These are phyloP conservation scores for Myotis brandtii DNA, from an alignment of 2,113 vertebrate genomes.

Conservation along the genomic window DNA sequence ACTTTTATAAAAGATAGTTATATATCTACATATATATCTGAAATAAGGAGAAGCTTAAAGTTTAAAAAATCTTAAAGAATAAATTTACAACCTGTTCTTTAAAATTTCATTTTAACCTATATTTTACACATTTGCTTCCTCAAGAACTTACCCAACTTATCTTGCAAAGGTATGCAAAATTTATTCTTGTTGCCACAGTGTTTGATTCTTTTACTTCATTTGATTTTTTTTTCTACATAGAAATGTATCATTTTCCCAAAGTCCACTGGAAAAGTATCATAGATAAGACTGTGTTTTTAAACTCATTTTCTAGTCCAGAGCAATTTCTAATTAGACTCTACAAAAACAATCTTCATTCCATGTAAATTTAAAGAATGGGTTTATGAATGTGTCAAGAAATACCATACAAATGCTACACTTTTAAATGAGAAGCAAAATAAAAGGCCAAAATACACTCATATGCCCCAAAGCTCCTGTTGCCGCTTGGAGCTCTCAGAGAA, in stretches of 20 bases:
- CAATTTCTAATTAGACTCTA: slow-evolving; percentile 30
- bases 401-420: not conserved
- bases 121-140: not conserved
- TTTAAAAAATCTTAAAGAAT: slow-evolving; percentile 11
- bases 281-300: slow-evolving; percentile 5
- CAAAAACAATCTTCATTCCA: slow-evolving; percentile 19
- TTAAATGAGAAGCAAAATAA: slow-evolving; percentile 13
- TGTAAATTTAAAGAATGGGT: not conserved
- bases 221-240: slow-evolving; percentile 31
- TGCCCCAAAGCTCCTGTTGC: not conserved
- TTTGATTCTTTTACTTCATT: not conserved
- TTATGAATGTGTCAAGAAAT: not conserved
- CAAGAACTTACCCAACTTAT: not conserved
- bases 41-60: not conserved
- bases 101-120: slow-evolving; percentile 40
- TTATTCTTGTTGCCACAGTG: not conserved
- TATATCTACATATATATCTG: not conserved
- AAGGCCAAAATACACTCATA: not conserved
- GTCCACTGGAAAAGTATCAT: not conserved
- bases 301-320: not conserved
- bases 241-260: slow-evolving; percentile 7
- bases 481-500: not conserved
- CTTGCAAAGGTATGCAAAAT: not conserved
- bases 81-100: not conserved
- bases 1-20: not conserved